Evolutionary conservation across 2,113 vertebrate species (phyloP), one percentile per base, ranked within the genome.

Genomic region (Microtus pennsylvanicus): DNA sequence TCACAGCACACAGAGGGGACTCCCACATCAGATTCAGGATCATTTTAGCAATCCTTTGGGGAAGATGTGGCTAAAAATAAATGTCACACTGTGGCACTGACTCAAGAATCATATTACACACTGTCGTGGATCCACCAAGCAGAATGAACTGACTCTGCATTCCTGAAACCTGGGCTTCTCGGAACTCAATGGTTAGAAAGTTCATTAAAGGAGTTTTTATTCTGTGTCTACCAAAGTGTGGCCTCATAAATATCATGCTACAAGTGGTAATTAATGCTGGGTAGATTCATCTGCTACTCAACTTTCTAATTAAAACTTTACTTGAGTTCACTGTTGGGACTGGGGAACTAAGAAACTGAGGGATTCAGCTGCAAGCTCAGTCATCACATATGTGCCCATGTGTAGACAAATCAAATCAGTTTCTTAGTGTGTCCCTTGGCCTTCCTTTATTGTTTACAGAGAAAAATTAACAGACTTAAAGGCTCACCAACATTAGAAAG

Each of bases 401-500:
- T 42, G 16, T 35, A 33, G 17, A 94, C 16, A 94, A 1, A 70
- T 10, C 7, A 77, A n/a, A 55, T 75, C 70, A 21, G 1, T 33
- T 75, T 92, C 17, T 38, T 47, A 47, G 11, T 58, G 9, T 38
- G 1, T 76, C 21, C 61, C 12, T 88, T 91, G 24, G 19, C 1
- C 26, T 90, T 83, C 33, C 38, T 63, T 91, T 33, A 89, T 83
- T 82, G 80, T 82, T 78, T 19, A 96, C 28, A 88, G 72, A 50
- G 58, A 69, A 96, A 95, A 85, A 19, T 11, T 3, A 85, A 83
- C 17, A 94, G 10, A 87, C 75, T 77, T 65, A 92, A 82, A 85
- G 4, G n/a, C 5, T 72, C 14, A n/a, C 50, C 14, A 75, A 28
- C 47, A 45, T 82, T 33, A 91, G 89, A 81, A 26, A 65, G 69